Percentiles rank a stretch among this genome's conserved stretches.
Evolutionary conservation across 2,797 vertebrate species (phyloP).

Genomic region (Orientallactaga sibirica): DNA sequence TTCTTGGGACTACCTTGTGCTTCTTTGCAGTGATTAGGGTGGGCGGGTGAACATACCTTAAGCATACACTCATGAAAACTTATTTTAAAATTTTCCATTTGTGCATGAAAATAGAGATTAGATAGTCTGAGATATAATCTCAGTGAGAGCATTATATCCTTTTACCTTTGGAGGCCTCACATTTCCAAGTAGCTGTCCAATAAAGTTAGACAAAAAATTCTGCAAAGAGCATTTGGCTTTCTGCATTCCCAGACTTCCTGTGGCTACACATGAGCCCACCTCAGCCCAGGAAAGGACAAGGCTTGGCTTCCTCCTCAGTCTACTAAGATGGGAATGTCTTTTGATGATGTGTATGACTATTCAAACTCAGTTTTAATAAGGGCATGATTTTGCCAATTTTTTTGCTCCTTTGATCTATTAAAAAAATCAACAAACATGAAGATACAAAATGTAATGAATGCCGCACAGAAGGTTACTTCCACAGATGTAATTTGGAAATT

Average conservation of each 20-base stretch:
- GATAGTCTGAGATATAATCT: background rate
- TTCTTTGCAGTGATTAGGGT: background rate
- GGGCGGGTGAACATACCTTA: background rate
- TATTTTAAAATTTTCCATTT: conserved; percentile 27
- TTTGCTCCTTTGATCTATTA: conserved; percentile 57
- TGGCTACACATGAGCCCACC: too few species aligned
- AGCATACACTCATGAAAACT: background rate
- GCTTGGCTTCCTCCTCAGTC: background rate
- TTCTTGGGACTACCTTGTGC: background rate
- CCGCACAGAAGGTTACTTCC: background rate
- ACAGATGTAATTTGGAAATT: conserved; percentile 10
- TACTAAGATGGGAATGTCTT: conserved; percentile 4
- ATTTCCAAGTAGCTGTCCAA: conserved; percentile 4
- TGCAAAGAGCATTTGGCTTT: background rate
- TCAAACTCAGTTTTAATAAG: conserved; percentile 41
- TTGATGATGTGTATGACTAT: conserved; percentile 22
- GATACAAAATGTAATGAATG: conserved; percentile 54
- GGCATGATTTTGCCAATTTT: background rate
- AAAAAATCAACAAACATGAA: conserved; percentile 15
- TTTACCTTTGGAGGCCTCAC: background rate
- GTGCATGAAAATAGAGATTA: conserved; percentile 33
- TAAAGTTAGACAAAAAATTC: background rate
- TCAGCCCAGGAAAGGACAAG: background rate
- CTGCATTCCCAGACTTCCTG: background rate
- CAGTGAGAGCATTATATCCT: background rate